Conservation (phyloP, 64 coral and sea anemone species). For the Porites lutea region DNA sequence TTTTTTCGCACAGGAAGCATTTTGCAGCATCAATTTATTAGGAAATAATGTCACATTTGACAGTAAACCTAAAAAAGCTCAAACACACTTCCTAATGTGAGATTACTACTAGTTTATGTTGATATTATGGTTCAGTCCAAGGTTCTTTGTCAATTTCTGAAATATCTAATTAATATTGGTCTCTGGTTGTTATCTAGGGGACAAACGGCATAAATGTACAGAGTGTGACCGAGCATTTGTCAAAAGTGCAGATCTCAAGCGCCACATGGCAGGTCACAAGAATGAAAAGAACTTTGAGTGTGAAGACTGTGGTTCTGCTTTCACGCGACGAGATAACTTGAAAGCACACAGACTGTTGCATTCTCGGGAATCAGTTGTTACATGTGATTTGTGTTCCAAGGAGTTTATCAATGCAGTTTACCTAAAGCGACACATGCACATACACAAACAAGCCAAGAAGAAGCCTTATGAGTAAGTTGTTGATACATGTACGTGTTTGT, state of each 20-base stretch:
- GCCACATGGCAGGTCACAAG: constrained; percentile 88
- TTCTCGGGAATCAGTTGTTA: constrained; percentile 81
- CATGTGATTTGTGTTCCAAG: constrained; percentile 88
- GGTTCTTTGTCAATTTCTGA: not conserved
- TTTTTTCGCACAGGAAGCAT: too few relatives aligned
- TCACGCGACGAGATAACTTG: constrained; percentile 89
- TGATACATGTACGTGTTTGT: too few relatives aligned
- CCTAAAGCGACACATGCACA: constrained; percentile 93
- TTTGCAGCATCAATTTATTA: too few relatives aligned
- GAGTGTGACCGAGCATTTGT: constrained; percentile 88
- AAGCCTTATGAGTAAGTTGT: constrained; percentile 93
- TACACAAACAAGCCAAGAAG: constrained; percentile 96
- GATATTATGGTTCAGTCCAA: too few relatives aligned
- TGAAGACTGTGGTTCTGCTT: constrained; percentile 86
- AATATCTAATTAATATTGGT: not conserved
- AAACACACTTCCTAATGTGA: too few relatives aligned
- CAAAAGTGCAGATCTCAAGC: constrained; percentile 94
- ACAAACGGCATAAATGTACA: constrained; percentile 91
- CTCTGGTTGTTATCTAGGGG: constrained; percentile 44
- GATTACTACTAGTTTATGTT: too few relatives aligned
- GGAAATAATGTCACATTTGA: too few relatives aligned
- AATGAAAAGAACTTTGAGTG: constrained; percentile 94
- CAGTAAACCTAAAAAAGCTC: too few relatives aligned
- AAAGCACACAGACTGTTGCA: constrained; percentile 91
- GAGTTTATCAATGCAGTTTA: constrained; percentile 94